Evolutionary conservation across 2,113 vertebrate genomes (phyloP).

Genomic region (Cynocephalus volans): DNA sequence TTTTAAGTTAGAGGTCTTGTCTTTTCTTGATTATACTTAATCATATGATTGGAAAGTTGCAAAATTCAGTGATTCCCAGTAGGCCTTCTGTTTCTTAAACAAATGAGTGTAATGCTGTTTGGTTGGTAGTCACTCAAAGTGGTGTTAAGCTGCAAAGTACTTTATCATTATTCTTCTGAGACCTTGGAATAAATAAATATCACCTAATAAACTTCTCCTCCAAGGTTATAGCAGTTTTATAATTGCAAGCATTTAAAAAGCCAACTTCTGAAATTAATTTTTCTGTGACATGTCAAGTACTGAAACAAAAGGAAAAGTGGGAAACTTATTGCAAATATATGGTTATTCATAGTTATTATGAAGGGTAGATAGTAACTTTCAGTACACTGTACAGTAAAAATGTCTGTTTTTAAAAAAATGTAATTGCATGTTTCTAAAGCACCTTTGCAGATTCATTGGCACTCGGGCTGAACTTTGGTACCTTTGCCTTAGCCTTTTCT

Average conservation of each 20-base stretch:
- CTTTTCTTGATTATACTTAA: constrained; percentile 81
- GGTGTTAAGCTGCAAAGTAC: constrained; percentile 45
- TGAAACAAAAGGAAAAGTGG: constrained; percentile 59
- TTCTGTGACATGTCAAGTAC: constrained; percentile 40
- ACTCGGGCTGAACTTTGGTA: constrained; percentile 73
- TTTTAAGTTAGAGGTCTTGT: constrained; percentile 69
- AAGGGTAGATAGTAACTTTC: constrained; percentile 67
- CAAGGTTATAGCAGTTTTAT: constrained; percentile 69
- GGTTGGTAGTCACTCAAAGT: constrained; percentile 62
- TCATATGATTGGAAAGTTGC: constrained; percentile 80
- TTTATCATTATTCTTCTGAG: constrained; percentile 71
- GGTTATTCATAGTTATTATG: constrained; percentile 62
- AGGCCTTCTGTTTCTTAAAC: constrained; percentile 70
- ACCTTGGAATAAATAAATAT: constrained; percentile 75
- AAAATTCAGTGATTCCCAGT: constrained; percentile 77
- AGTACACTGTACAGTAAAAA: constrained; percentile 60
- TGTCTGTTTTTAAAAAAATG: constrained; percentile 29
- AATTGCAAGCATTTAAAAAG: constrained; percentile 61
- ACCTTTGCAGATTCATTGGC: constrained; percentile 69
- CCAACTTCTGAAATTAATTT: constrained; percentile 72
- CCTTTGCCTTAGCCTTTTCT: constrained; percentile 72
- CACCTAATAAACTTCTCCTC: constrained; percentile 66
- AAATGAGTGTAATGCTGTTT: constrained; percentile 49
- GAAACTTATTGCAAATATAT: constrained; percentile 51
- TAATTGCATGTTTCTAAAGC: constrained; percentile 77